These are phyloP conservation scores for Stenodema calcarata DNA, from an alignment of 2,888 invertebrate genomes.

Conservation along the genomic window DNA sequence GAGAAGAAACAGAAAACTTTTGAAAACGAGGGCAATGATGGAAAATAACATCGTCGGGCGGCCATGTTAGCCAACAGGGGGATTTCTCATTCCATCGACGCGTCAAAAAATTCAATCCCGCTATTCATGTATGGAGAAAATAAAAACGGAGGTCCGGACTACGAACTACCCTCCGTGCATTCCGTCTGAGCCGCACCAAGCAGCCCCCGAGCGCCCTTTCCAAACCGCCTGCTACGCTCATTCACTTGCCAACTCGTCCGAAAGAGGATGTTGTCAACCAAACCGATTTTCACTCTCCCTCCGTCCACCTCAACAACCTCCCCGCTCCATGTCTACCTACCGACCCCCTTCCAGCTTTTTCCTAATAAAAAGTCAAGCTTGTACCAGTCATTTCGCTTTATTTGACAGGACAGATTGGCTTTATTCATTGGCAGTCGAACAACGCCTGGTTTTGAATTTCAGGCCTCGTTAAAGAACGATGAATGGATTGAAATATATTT, in stretches of 20 bases:
- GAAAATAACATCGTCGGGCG: not conserved
- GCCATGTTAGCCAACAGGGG: not conserved
- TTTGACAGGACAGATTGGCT: constrained; percentile 38
- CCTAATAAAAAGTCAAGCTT: constrained; percentile 37
- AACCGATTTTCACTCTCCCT: constrained; percentile 20
- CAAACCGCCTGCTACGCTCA: not conserved
- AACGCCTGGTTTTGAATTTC: constrained; percentile 36
- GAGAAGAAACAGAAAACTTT: no score
- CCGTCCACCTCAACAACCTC: not conserved
- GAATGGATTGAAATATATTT: not conserved
- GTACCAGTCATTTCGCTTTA: constrained; percentile 35
- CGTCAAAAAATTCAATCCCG: constrained; percentile 28
- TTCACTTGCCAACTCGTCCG: constrained; percentile 37
- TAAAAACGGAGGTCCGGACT: not conserved
- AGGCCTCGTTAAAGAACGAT: not conserved
- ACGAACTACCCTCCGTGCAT: not conserved
- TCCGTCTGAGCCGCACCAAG: not conserved
- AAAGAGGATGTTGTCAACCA: constrained; percentile 38
- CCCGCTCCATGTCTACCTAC: not conserved
- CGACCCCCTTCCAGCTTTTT: not conserved
- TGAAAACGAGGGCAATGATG: not conserved
- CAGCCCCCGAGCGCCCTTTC: not conserved
- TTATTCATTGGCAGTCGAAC: constrained; percentile 23
- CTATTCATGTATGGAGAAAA: not conserved
- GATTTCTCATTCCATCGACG: not conserved